Evolutionary conservation across 2,888 invertebrate genomes (phyloP).

Genomic region (Pachliopta kotzebuea): DNA sequence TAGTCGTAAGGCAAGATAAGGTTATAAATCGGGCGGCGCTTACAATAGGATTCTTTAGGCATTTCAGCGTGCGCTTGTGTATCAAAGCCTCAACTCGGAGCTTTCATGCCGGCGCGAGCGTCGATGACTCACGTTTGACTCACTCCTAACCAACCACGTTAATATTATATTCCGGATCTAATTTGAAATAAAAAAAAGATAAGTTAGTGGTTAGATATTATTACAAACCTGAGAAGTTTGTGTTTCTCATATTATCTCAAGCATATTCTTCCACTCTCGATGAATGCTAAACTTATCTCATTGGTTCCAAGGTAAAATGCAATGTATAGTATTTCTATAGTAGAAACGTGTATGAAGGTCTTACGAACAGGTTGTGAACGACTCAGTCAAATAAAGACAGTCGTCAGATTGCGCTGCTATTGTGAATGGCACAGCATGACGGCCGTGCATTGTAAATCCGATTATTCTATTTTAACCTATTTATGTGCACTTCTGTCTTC

Average conservation of each 20-base stretch:
- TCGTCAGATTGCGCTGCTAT: constrained; percentile 45
- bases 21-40: constrained; percentile 62
- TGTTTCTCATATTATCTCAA: background rate
- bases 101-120: constrained; percentile 55
- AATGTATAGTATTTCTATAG: constrained; percentile 37
- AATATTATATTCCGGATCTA: constrained; percentile 24
- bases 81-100: constrained; percentile 42
- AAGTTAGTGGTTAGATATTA: background rate
- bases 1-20: constrained; percentile 49
- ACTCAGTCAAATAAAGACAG: constrained; percentile 47
- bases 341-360: constrained; percentile 48
- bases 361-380: constrained; percentile 52
- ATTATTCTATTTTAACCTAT: constrained; percentile 21
- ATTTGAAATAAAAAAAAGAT: constrained; percentile 17
- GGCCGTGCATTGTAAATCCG: constrained; percentile 34
- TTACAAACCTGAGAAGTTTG: background rate
- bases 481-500: constrained; percentile 14
- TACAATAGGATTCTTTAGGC: constrained; percentile 70
- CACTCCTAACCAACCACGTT: constrained; percentile 37
- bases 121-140: constrained; percentile 68
- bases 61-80: constrained; percentile 51
- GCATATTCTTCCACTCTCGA: background rate
- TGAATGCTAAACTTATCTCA: constrained; percentile 6
- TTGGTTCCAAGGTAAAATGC: constrained; percentile 33
- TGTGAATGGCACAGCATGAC: constrained; percentile 31